A percentile compares a stretch with the other conserved stretches of the same genome.
These are phyloP conservation scores for Oceanodroma tethys DNA, from an alignment of 2,113 vertebrate genomes.

Conservation along the genomic window DNA sequence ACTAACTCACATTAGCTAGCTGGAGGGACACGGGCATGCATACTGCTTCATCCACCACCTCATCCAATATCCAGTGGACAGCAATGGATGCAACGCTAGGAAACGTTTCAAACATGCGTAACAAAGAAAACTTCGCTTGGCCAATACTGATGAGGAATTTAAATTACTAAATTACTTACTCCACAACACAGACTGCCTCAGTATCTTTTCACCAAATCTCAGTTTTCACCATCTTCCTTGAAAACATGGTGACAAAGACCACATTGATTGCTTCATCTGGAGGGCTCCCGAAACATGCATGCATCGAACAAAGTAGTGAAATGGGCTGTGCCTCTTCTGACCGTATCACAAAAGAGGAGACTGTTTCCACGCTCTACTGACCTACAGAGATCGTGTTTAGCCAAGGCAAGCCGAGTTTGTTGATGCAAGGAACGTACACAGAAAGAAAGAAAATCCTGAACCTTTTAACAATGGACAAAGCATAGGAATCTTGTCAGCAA, in stretches of 20 bases:
- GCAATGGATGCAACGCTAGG: accelerated
- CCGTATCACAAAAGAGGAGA: neutral
- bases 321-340: neutral
- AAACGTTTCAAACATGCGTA: neutral
- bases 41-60: neutral
- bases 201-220: neutral
- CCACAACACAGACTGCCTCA: neutral
- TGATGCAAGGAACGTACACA: neutral
- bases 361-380: neutral
- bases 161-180: too few relatives aligned
- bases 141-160: neutral
- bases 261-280: neutral
- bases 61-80: accelerated
- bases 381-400: neutral
- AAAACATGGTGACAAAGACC: neutral
- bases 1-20: neutral
- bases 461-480: neutral
- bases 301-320: neutral
- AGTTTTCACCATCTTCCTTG: neutral
- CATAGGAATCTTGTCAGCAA: neutral
- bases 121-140: neutral
- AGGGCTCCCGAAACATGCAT: neutral
- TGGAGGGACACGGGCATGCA: neutral
- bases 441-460: neutral
- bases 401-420: neutral